phyloP scores from a whole-genome alignment of 2,113 vertebrate species.

The Centropristis striata region DNA sequence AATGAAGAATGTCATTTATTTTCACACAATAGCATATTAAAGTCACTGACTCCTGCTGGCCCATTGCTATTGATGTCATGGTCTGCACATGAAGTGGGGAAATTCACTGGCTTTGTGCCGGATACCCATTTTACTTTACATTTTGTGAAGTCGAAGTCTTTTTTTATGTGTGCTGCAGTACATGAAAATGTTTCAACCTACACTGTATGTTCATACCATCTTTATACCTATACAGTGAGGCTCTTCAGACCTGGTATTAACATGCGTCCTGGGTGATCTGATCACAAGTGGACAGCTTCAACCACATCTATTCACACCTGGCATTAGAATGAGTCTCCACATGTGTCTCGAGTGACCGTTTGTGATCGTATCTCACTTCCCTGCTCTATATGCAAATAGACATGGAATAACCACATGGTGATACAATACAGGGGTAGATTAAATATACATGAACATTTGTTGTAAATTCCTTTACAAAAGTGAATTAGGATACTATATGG shows the following conservation, averaged over 20 bases:
- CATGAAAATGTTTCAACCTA: conserved; percentile 3
- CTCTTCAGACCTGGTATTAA: neutral
- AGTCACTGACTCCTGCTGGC: conserved; percentile 4
- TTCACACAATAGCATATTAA: conserved; percentile 34
- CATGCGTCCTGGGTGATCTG: neutral
- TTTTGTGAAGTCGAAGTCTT: conserved; percentile 20
- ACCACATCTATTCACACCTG: neutral
- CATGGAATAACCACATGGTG: neutral
- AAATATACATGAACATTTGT: no score
- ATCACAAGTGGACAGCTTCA: neutral
- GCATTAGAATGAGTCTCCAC: neutral
- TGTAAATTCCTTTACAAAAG: no score
- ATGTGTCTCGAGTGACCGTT: neutral
- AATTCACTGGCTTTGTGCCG: conserved; percentile 13
- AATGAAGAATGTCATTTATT: conserved; percentile 25
- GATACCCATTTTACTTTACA: neutral
- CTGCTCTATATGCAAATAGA: neutral
- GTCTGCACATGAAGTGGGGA: conserved; percentile 25
- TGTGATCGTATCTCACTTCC: neutral
- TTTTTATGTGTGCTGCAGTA: conserved; percentile 19
- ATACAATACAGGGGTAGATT: no score
- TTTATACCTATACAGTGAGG: no score
- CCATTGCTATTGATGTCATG: conserved; percentile 30
- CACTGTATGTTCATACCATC: neutral
- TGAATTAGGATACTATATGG: no score